Evolutionary conservation across 1,140 invertebrate genomes (phyloP).

Genomic region (Drosophila sp.): DNA sequence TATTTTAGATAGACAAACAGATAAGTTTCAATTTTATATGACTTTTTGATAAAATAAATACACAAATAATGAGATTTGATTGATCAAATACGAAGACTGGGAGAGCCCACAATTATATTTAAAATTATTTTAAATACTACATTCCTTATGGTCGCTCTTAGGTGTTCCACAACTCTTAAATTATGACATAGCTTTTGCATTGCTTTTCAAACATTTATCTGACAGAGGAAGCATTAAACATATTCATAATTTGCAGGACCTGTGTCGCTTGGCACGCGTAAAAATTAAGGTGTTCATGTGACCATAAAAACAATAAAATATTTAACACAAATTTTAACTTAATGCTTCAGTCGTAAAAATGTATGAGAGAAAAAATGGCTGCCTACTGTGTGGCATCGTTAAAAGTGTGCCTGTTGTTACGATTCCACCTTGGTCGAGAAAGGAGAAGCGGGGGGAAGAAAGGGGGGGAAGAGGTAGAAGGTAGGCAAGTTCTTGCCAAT

Average conservation of each 20-base stretch:
- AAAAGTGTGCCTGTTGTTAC: conserved; percentile 23
- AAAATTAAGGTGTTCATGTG: conserved; percentile 74
- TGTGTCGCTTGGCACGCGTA: conserved; percentile 23
- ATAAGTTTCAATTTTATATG: too few species aligned
- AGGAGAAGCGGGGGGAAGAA: too few species aligned
- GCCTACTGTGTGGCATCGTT: conserved; percentile 54
- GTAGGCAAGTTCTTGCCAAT: conserved; percentile 46
- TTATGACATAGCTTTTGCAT: not conserved
- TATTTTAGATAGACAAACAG: too few species aligned
- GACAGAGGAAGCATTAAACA: not conserved
- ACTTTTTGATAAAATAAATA: too few species aligned
- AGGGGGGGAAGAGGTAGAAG: too few species aligned
- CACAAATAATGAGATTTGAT: too few species aligned
- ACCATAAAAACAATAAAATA: conserved; percentile 81
- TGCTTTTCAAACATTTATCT: not conserved
- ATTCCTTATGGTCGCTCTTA: too few species aligned
- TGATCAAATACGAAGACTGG: too few species aligned
- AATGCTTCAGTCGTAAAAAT: conserved; percentile 74
- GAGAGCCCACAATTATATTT: too few species aligned
- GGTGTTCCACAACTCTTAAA: not conserved
- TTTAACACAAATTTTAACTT: conserved; percentile 83
- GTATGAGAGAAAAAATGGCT: conserved; percentile 69
- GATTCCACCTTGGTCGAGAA: not conserved
- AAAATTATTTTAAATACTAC: too few species aligned
- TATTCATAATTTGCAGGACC: conserved; percentile 57